Conservation (phyloP, 2,113 vertebrate genomes). For the Dendropsophus ebraccatus region DNA sequence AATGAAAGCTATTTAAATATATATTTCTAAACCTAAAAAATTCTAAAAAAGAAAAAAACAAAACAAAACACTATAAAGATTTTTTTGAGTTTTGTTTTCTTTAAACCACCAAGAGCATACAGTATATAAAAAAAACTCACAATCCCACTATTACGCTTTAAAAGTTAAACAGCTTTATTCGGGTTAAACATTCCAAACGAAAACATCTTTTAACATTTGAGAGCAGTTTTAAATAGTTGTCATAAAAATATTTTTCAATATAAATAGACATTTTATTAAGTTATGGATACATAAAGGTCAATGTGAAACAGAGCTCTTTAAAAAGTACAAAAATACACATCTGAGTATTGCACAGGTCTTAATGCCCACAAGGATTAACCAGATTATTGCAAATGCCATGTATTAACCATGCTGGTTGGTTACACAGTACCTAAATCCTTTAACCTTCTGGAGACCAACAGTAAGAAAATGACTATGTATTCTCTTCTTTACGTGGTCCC, state of each 20-base stretch:
- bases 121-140: background rate
- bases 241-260: constrained; percentile 15
- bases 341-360: background rate
- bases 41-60: too few species aligned
- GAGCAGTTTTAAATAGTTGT: background rate
- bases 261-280: constrained; percentile 44
- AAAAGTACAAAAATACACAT: constrained; percentile 50
- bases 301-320: background rate
- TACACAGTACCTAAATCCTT: background rate
- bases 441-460: background rate
- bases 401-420: background rate
- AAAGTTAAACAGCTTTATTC: constrained; percentile 27
- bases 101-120: too few species aligned
- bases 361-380: constrained; percentile 40
- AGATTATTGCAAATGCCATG: constrained; percentile 33
- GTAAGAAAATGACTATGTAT: background rate
- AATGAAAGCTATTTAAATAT: too few species aligned
- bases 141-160: background rate
- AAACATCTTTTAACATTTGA: background rate
- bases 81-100: too few species aligned
- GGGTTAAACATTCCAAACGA: constrained; percentile 8
- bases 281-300: background rate
- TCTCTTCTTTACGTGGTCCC: background rate
- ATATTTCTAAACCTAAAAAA: too few species aligned
- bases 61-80: too few species aligned